phyloP scores from a whole-genome alignment of 1,140 invertebrate genomes.

The Leptinotarsa texana region DNA sequence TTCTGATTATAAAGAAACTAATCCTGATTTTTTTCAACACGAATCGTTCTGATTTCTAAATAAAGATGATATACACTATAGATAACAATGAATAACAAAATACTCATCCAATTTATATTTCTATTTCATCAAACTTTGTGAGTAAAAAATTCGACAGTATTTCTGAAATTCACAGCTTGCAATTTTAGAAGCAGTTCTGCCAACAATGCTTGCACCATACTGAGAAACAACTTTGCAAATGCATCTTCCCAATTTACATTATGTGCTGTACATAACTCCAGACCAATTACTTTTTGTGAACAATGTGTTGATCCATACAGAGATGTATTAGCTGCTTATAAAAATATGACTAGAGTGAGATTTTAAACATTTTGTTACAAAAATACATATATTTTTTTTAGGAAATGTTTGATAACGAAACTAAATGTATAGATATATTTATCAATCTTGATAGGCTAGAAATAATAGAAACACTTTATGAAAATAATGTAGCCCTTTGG shows the following conservation, averaged over 20 bases:
- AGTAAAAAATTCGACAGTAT: neutral
- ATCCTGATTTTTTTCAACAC: too few relatives aligned
- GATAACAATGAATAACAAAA: neutral
- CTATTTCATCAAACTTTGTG: neutral
- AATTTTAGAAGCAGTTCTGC: neutral
- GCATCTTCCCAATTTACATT: conserved; percentile 58
- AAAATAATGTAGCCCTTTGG: conserved; percentile 59
- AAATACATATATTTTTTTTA: conserved; percentile 17
- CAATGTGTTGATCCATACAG: conserved; percentile 60
- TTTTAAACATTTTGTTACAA: conserved; percentile 27
- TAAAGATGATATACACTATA: neutral
- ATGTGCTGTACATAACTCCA: conserved; percentile 60
- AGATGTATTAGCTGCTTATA: conserved; percentile 56
- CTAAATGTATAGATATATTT: conserved; percentile 56
- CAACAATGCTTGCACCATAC: neutral
- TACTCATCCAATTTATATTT: neutral
- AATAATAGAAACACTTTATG: conserved; percentile 59
- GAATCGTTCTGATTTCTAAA: neutral
- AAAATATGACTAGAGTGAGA: conserved; percentile 56
- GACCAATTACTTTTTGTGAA: conserved; percentile 61
- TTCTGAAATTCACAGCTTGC: neutral
- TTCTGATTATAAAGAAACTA: too few relatives aligned
- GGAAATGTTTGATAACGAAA: conserved; percentile 48
- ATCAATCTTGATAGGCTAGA: conserved; percentile 61
- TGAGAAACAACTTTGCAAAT: conserved; percentile 55